Conservation (phyloP, 2,797 vertebrate species). For the Enteromius fasciolatus region DNA sequence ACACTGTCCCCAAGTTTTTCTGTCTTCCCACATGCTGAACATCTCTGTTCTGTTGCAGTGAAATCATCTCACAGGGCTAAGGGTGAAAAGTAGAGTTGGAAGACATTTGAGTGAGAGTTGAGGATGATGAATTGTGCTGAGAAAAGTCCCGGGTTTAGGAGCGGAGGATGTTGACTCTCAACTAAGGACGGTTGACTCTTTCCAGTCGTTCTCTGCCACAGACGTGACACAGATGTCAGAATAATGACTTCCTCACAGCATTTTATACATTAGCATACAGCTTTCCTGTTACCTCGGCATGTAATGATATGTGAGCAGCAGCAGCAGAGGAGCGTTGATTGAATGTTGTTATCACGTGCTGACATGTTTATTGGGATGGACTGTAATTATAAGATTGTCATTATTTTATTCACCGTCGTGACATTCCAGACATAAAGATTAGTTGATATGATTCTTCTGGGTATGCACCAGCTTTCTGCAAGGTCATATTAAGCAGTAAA, state of each 20-base stretch:
- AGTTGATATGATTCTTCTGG: background rate
- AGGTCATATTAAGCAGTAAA: background rate
- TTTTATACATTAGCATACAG: background rate
- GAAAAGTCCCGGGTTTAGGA: background rate
- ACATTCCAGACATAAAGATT: background rate
- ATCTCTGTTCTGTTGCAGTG: slow-evolving; percentile 2
- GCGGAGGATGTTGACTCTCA: slow-evolving; percentile 8
- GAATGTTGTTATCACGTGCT: background rate
- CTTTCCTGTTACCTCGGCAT: background rate
- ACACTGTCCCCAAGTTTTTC: background rate
- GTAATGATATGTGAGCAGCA: background rate
- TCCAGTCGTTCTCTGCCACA: background rate
- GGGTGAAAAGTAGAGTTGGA: slow-evolving; percentile 7
- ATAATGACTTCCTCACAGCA: background rate
- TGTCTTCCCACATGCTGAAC: background rate
- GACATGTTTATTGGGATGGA: background rate
- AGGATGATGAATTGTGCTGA: background rate
- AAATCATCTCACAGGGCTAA: background rate
- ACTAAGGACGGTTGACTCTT: background rate
- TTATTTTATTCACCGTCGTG: background rate
- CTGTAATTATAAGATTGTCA: background rate
- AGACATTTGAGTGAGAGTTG: slow-evolving; percentile 1
- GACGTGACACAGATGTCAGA: background rate
- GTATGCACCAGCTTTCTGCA: background rate
- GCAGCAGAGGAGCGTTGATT: background rate